Evolutionary conservation across 2,797 vertebrate species (phyloP).

Genomic region (Melanotaenia boesemani): DNA sequence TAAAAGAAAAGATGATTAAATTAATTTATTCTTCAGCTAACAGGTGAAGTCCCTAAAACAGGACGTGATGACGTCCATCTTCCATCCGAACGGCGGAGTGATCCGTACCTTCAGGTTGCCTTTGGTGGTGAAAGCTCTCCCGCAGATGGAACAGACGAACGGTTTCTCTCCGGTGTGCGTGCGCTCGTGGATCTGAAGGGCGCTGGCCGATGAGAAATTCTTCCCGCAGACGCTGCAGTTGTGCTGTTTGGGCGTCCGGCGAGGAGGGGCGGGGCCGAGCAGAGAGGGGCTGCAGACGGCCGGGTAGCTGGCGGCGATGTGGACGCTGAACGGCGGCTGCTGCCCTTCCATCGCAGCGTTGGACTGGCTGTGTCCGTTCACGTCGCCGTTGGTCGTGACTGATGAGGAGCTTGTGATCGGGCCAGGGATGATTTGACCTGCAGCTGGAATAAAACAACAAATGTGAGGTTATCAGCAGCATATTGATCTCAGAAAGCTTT

Average conservation of each 20-base stretch:
- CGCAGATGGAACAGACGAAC: slow-evolving; percentile 96
- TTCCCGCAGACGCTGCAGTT: slow-evolving; percentile 97
- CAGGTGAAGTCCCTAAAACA: too few relatives aligned
- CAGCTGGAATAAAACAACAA: slow-evolving; percentile 66
- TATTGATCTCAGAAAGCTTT: not conserved
- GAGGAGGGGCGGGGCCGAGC: slow-evolving; percentile 88
- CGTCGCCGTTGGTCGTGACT: slow-evolving; percentile 88
- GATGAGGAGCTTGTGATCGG: slow-evolving; percentile 83
- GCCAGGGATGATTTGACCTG: slow-evolving; percentile 87
- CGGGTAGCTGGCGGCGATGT: slow-evolving; percentile 85
- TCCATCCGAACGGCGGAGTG: too few relatives aligned
- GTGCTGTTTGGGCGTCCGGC: slow-evolving; percentile 95
- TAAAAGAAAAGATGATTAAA: too few relatives aligned
- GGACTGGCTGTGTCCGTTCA: slow-evolving; percentile 90
- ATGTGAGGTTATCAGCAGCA: not conserved
- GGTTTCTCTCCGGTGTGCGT: slow-evolving; percentile 87
- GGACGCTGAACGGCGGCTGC: slow-evolving; percentile 86
- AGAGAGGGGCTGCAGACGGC: slow-evolving; percentile 88
- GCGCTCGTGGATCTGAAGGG: slow-evolving; percentile 95
- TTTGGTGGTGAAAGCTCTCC: slow-evolving; percentile 98
- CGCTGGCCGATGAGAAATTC: slow-evolving; percentile 99
- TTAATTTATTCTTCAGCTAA: too few relatives aligned
- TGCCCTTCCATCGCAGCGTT: slow-evolving; percentile 85
- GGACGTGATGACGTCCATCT: too few relatives aligned
- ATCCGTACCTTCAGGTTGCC: slow-evolving; percentile 95